Evolutionary conservation across 2,797 vertebrate genomes (phyloP), one percentile per base, ranked within the genome.

Genomic region (Lithobates pipiens): DNA sequence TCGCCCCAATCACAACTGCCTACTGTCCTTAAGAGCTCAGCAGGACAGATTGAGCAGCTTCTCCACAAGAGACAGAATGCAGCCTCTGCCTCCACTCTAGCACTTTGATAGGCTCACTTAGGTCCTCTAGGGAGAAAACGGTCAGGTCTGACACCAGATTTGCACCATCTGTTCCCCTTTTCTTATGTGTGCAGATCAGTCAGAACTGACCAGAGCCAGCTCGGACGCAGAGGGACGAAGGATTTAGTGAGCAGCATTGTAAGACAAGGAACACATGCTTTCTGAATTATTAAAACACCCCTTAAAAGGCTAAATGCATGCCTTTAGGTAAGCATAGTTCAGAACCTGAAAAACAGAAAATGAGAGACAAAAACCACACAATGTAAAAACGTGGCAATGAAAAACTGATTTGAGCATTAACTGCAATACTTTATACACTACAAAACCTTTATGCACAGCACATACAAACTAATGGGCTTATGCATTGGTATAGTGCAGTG

Each of bases 101-200:
- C 42, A 83, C 85, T 87, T 87, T 87, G 80, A 87, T 83, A 83
- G 70, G 85, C 79, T 86, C 85, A 86, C 73, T 81, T 76, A 71
- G 70, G 81, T 78, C 61, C 85, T 87, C 85, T 76, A 87, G 85
- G 80, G 85, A 87, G 80, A 87, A 83, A 87, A 78, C 80, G 80
- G 85, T 78, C 80, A 83, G 80, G 80, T 83, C 75, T 83, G 85
- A 87, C 85, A 87, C 85, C 80, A 87, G 85, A 83, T 87, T 87
- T 87, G 61, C 76, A 87, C 85, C 85, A 87, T 87, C 85, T 87
- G 85, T 87, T 83, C 77, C 32, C 68, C 18, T 75, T 79, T 87
- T 74, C 61, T 54, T 65, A 54, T 68, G 61, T 78, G 75, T 74
- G 69, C 78, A 72, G 76, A 86, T 77, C 79, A 74, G 68, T 57